These are phyloP conservation scores for Poeciliopsis gracilis DNA, from an alignment of 2,797 vertebrate genomes.

Conservation along the genomic window DNA sequence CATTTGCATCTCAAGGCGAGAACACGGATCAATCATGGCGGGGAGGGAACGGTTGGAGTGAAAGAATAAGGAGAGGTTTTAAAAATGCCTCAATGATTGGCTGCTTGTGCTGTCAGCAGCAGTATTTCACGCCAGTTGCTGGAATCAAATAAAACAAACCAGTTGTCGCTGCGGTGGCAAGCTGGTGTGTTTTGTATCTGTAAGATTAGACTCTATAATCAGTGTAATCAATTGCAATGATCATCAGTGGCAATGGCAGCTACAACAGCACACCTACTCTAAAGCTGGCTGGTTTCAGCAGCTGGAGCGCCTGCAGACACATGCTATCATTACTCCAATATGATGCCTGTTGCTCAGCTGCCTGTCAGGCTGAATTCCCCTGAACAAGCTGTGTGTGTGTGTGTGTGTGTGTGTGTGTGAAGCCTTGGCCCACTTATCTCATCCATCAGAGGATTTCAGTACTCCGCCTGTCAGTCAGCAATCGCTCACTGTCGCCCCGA, in stretches of 20 bases:
- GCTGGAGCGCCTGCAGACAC: constrained; percentile 24
- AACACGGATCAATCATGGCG: constrained; percentile 50
- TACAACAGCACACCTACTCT: constrained; percentile 8
- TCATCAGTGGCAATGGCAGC: constrained; percentile 19
- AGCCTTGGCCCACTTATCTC: constrained; percentile 59
- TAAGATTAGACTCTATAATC: constrained; percentile 17
- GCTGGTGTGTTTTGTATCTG: background rate
- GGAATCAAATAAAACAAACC: constrained; percentile 19
- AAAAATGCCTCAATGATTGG: constrained; percentile 63
- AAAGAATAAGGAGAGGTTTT: constrained; percentile 56
- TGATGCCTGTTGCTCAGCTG: constrained; percentile 62
- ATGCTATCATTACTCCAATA: constrained; percentile 42
- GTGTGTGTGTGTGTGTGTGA: constrained; percentile 14
- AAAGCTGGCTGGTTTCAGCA: constrained; percentile 15
- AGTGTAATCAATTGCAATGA: constrained; percentile 26
- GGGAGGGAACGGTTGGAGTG: constrained; percentile 23
- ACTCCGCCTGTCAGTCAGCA: constrained; percentile 60
- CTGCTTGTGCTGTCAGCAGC: constrained; percentile 35
- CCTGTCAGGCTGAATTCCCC: constrained; percentile 48
- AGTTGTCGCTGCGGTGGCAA: constrained; percentile 1
- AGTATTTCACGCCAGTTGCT: constrained; percentile 26
- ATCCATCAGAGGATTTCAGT: constrained; percentile 67
- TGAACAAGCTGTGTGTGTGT: constrained; percentile 17
- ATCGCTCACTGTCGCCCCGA: constrained; percentile 60
- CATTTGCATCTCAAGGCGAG: constrained; percentile 59